phyloP scores from a whole-genome alignment of 1,140 invertebrate genomes.

The Drosophila equinoxialis region DNA sequence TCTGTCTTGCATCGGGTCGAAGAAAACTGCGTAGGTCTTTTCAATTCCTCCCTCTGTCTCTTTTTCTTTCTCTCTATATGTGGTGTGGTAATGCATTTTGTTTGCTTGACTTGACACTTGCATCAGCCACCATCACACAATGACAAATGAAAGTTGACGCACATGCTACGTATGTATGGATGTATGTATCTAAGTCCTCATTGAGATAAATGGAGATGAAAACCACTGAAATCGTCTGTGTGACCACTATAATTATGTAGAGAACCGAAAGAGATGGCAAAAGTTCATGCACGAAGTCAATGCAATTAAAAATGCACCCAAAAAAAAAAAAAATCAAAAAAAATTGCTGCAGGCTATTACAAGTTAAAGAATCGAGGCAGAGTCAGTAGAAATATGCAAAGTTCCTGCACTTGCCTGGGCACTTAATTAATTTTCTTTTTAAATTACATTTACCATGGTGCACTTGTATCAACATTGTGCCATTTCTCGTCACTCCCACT shows the following conservation, averaged over 20 bases:
- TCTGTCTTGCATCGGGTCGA: background rate
- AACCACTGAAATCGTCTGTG: background rate
- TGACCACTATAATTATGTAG: slow-evolving; percentile 51
- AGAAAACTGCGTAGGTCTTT: slow-evolving; percentile 7
- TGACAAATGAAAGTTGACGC: slow-evolving; percentile 78
- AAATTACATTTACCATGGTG: slow-evolving; percentile 58
- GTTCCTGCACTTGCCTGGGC: slow-evolving; percentile 20
- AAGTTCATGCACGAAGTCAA: slow-evolving; percentile 18
- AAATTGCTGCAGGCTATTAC: slow-evolving; percentile 23
- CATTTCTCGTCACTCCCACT: slow-evolving; percentile 15
- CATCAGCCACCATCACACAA: slow-evolving; percentile 43
- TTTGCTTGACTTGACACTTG: slow-evolving; percentile 58
- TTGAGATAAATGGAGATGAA: slow-evolving; percentile 64
- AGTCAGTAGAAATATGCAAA: slow-evolving; percentile 5
- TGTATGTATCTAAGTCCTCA: slow-evolving; percentile 32
- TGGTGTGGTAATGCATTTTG: slow-evolving; percentile 70
- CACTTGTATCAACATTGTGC: slow-evolving; percentile 61
- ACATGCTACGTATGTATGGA: background rate
- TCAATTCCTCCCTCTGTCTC: slow-evolving; percentile 20
- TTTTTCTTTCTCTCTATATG: slow-evolving; percentile 32
- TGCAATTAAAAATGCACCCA: slow-evolving; percentile 70
- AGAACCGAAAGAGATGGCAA: slow-evolving; percentile 23
- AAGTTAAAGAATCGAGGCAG: background rate
- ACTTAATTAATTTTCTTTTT: slow-evolving; percentile 77
- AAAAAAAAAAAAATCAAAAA: slow-evolving; percentile 26